Evolutionary conservation across 1,140 invertebrate species (phyloP).

Genomic region (Leptopilina boulardi): DNA sequence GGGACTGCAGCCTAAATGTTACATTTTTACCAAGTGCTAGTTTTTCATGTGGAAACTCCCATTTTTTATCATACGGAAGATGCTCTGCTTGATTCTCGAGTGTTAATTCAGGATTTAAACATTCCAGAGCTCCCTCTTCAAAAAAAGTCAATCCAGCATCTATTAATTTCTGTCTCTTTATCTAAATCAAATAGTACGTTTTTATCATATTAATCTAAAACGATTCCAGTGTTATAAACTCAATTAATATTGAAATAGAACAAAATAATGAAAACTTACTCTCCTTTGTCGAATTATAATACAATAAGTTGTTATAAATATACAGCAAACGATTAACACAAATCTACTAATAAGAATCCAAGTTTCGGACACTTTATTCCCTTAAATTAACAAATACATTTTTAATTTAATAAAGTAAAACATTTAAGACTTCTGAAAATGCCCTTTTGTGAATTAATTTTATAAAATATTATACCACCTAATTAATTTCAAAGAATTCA

Average conservation of each 20-base stretch:
- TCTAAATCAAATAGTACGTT: constrained; percentile 60
- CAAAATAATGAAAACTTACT: constrained; percentile 64
- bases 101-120: constrained; percentile 91
- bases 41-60: constrained; percentile 92
- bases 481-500: too few relatives aligned
- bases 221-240: not conserved
- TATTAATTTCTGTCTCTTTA: constrained; percentile 79
- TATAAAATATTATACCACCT: too few relatives aligned
- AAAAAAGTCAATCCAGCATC: constrained; percentile 85
- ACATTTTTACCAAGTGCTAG: constrained; percentile 88
- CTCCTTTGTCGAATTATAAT: constrained; percentile 79
- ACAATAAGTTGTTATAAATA: constrained; percentile 74
- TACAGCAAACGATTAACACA: constrained; percentile 73
- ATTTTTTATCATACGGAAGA: constrained; percentile 92
- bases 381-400: constrained; percentile 41
- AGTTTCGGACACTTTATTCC: constrained; percentile 54
- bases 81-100: constrained; percentile 94
- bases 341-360: constrained; percentile 72
- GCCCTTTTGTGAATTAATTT: too few relatives aligned
- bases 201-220: constrained; percentile 10
- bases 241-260: too few relatives aligned
- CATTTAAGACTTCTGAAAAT: too few relatives aligned
- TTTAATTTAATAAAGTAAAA: not conserved
- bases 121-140: constrained; percentile 86
- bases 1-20: too few relatives aligned